Percentiles rank a stretch among this genome's conserved stretches.
Conservation (phyloP, 2,113 vertebrate species). For the Lota lota region DNA sequence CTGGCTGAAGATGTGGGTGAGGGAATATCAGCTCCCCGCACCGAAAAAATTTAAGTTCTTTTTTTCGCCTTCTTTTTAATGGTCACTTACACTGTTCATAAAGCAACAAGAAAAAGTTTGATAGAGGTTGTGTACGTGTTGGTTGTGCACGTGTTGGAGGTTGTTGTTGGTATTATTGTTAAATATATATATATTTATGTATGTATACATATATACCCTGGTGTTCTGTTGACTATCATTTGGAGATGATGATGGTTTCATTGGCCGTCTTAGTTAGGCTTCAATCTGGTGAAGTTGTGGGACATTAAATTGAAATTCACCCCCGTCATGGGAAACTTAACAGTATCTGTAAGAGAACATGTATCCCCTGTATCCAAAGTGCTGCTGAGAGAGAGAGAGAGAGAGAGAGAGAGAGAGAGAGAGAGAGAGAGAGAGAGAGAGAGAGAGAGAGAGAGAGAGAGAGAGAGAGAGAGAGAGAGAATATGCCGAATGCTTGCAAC, state of each 20-base stretch:
- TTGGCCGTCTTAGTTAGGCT: conserved; percentile 9
- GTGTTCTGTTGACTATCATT: neutral
- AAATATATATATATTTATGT: neutral
- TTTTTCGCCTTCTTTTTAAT: conserved; percentile 13
- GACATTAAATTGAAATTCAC: conserved; percentile 31
- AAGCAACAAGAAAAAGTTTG: conserved; percentile 24
- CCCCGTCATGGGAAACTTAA: conserved; percentile 52
- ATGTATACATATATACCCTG: neutral
- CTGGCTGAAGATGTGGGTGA: conserved; percentile 61
- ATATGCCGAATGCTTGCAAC: conserved; percentile 52
- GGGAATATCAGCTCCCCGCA: conserved; percentile 51
- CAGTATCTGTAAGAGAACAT: conserved; percentile 50
- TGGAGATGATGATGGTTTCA: conserved; percentile 37
- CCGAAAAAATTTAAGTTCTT: conserved; percentile 43
- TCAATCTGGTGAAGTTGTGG: conserved; percentile 41
- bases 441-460: conserved; percentile 15
- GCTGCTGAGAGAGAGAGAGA: conserved; percentile 1
- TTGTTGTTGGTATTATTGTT: too few species aligned
- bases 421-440: conserved; percentile 60
- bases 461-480: conserved; percentile 68
- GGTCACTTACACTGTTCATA: conserved; percentile 42
- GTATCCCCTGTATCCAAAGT: conserved; percentile 47
- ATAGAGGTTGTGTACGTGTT: conserved; percentile 1
- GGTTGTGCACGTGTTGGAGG: neutral
- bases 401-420: conserved; percentile 47